Base-by-base conservation (phyloP, 2,797 vertebrate genomes). In the Coregonus sp. region DNA sequence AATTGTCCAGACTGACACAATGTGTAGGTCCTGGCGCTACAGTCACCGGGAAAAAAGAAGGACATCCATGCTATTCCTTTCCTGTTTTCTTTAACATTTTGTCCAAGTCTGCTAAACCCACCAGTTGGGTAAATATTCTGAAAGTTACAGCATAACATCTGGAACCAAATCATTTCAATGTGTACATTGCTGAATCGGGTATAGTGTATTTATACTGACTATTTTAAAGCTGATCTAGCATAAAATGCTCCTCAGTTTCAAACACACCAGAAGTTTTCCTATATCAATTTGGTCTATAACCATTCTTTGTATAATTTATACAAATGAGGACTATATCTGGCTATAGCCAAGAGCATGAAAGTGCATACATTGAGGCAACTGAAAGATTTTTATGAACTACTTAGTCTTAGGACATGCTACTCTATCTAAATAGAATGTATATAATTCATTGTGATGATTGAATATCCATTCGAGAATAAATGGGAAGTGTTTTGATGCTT, bases 1-100 rank as follows among this genome's bases (percentile, higher is more conserved):
- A 89, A 87, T 89, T 89, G 90, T 87, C 82, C 84, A 80, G 82
- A 59, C 83, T 88, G 91, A 90, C 87, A 87, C 89, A 89, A 84
- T 78, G 67, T 63, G 80, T 86, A 74, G 51, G 84, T 81, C 73
- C 75, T 76, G 74, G 80, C 4, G 74, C 70, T 78, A 74, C 82
- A 82, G 84, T 86, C 82, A 84, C 59, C 78, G 56, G 73, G 84
- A 73, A 82, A 84, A 85, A 54, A 72, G 7, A 16, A 4, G 14
- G 16, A 56, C 54, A 56, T 86, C 88, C 40, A 47, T 47, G 40
- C 87, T 68, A 85, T 80, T 80, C 40, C 87, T 84, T 82, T 80
- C 74, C 82, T 78, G 87, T 90, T 89, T 87, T 78, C 82, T 85
- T 73, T 85, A 70, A 0, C 37, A 82, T 56, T 56, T n/a, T 15